A percentile compares a stretch with the other conserved stretches of the same genome.
These are phyloP conservation scores for Xanthorhoe designata DNA, from an alignment of 2,888 invertebrate species.

Conservation along the genomic window DNA sequence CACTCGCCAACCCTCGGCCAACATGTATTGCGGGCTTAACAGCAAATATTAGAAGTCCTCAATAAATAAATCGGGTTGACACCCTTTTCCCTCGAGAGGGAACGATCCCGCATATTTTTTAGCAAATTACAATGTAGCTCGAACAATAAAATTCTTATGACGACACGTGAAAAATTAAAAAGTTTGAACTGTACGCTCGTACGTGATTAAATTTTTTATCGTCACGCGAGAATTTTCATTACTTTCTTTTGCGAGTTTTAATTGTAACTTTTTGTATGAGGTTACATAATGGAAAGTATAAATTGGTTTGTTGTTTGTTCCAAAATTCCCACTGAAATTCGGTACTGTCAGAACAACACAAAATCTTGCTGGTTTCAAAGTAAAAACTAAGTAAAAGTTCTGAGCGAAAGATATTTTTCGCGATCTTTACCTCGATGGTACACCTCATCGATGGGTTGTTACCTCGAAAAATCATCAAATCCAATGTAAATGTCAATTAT, in stretches of 20 bases:
- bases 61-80: constrained; percentile 34
- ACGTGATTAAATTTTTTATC: constrained; percentile 38
- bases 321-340: neutral
- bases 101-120: constrained; percentile 27
- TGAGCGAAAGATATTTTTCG: neutral
- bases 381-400: neutral
- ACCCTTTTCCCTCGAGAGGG: constrained; percentile 20
- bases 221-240: constrained; percentile 29
- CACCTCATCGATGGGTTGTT: no score
- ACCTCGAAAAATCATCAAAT: no score
- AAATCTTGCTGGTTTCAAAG: neutral
- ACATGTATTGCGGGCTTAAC: no score
- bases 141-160: constrained; percentile 40
- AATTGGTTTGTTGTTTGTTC: neutral
- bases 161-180: constrained; percentile 41
- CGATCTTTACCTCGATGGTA: neutral
- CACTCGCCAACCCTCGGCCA: no score
- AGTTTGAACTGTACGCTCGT: constrained; percentile 29
- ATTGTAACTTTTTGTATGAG: constrained; percentile 2
- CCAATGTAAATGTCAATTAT: no score
- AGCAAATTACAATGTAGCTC: constrained; percentile 34
- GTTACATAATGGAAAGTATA: neutral
- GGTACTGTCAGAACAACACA: neutral
- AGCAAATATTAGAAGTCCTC: constrained; percentile 40
- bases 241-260: constrained; percentile 16